Percentiles rank a stretch among this genome's conserved stretches.
Conservation (phyloP, 1,140 invertebrate species). For the Rhysida immarginata region DNA sequence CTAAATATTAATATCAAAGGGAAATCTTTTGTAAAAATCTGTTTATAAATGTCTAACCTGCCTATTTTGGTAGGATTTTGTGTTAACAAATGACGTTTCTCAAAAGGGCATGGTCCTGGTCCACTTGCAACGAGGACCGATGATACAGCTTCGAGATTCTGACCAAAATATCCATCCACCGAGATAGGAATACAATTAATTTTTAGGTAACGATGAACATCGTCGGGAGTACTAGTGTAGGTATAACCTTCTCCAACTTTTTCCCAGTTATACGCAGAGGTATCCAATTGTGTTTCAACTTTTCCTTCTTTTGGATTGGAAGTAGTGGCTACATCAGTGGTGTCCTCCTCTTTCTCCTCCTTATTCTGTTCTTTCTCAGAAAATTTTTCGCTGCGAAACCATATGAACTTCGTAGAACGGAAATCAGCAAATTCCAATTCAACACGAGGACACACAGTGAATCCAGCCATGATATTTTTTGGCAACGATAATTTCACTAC, state of each 20-base stretch:
- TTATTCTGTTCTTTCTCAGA: slow-evolving; percentile 14
- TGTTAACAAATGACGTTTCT: slow-evolving; percentile 56
- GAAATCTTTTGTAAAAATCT: no score
- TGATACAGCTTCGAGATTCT: slow-evolving; percentile 38
- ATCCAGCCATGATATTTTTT: slow-evolving; percentile 50
- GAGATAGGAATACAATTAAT: slow-evolving; percentile 42
- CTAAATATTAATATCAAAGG: no score
- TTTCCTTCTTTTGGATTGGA: no score
- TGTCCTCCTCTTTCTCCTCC: no score
- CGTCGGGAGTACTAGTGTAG: slow-evolving; percentile 38
- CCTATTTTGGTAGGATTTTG: slow-evolving; percentile 33
- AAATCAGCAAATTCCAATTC: slow-evolving; percentile 43
- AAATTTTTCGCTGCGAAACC: slow-evolving; percentile 17
- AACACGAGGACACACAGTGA: slow-evolving; percentile 60
- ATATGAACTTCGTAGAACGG: no score
- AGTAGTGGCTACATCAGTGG: no score
- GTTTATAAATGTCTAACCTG: slow-evolving; percentile 33
- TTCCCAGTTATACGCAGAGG: no score
- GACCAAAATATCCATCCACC: slow-evolving; percentile 36
- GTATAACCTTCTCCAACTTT: slow-evolving; percentile 38
- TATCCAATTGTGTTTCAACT: no score
- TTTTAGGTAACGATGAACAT: slow-evolving; percentile 50
- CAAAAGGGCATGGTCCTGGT: slow-evolving; percentile 62
- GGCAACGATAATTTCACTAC: slow-evolving; percentile 47
- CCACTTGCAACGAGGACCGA: slow-evolving; percentile 46